These are phyloP conservation scores for Podabrus alpinus DNA, from an alignment of 2,888 invertebrate species.

Conservation along the genomic window DNA sequence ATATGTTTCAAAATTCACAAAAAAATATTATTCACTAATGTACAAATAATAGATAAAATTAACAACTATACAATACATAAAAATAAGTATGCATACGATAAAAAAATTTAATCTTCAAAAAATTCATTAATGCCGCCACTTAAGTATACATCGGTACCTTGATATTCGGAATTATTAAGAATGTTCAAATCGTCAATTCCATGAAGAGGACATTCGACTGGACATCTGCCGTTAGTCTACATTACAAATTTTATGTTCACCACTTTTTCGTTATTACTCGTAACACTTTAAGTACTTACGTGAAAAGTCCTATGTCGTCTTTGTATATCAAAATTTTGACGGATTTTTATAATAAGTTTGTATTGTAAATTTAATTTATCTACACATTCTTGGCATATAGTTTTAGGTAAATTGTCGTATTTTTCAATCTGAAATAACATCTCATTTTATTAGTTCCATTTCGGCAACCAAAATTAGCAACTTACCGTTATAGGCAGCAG, in stretches of 20 bases:
- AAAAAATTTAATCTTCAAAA: not conserved
- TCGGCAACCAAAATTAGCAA: constrained; percentile 26
- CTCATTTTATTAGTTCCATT: constrained; percentile 1
- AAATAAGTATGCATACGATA: not conserved
- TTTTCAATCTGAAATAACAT: constrained; percentile 48
- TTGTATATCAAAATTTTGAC: constrained; percentile 50
- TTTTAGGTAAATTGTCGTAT: constrained; percentile 67
- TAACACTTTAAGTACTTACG: constrained; percentile 40
- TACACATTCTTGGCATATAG: constrained; percentile 63
- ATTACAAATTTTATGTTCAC: not conserved
- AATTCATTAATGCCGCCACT: not conserved
- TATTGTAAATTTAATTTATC: constrained; percentile 60
- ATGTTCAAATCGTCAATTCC: constrained; percentile 33
- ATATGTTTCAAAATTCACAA: not conserved
- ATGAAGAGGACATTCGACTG: constrained; percentile 48
- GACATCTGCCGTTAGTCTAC: constrained; percentile 49
- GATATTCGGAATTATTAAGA: not conserved
- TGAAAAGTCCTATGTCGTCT: constrained; percentile 47
- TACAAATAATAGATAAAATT: not conserved
- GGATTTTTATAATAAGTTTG: constrained; percentile 57
- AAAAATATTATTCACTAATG: not conserved
- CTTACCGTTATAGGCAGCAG: constrained; percentile 80
- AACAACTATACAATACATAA: not conserved
- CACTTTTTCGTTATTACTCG: not conserved
- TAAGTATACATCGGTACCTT: not conserved